Conservation (phyloP, 2,797 vertebrate species). For the Arctocebus calabarensis region DNA sequence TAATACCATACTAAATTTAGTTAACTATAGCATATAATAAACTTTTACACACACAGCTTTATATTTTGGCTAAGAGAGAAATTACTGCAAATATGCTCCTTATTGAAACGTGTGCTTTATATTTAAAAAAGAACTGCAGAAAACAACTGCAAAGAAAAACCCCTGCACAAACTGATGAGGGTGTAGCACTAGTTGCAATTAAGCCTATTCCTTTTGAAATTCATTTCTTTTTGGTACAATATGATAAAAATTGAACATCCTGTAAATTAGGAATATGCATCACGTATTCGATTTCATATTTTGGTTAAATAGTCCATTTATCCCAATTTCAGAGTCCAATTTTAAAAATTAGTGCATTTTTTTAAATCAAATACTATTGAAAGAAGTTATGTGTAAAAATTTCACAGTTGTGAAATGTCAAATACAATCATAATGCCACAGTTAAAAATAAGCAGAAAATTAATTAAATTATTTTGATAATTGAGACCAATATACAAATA, state of each 20-base stretch:
- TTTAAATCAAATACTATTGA: slow-evolving; percentile 37
- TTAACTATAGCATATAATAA: not conserved
- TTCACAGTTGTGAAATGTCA: slow-evolving; percentile 56
- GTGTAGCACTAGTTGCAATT: not conserved
- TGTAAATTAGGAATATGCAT: not conserved
- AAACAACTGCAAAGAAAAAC: slow-evolving; percentile 24
- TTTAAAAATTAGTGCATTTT: slow-evolving; percentile 46
- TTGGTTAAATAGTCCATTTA: slow-evolving; percentile 59
- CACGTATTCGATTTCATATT: not conserved
- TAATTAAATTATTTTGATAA: slow-evolving; percentile 43
- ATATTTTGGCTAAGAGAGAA: not conserved
- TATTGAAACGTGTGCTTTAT: not conserved
- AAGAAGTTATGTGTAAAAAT: slow-evolving; percentile 24
- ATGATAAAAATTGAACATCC: slow-evolving; percentile 18
- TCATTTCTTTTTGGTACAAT: slow-evolving; percentile 38
- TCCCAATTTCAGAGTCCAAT: slow-evolving; percentile 25
- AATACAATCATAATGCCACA: not conserved
- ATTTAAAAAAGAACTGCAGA: not conserved
- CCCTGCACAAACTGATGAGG: not conserved
- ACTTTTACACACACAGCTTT: not conserved
- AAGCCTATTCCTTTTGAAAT: slow-evolving; percentile 34
- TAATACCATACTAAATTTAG: not conserved
- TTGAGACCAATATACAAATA: not conserved
- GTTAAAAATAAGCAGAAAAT: slow-evolving; percentile 30
- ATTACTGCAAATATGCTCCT: slow-evolving; percentile 34